Base-by-base conservation (phyloP, 2,888 invertebrate species). In the Stictocephala bisonia region DNA sequence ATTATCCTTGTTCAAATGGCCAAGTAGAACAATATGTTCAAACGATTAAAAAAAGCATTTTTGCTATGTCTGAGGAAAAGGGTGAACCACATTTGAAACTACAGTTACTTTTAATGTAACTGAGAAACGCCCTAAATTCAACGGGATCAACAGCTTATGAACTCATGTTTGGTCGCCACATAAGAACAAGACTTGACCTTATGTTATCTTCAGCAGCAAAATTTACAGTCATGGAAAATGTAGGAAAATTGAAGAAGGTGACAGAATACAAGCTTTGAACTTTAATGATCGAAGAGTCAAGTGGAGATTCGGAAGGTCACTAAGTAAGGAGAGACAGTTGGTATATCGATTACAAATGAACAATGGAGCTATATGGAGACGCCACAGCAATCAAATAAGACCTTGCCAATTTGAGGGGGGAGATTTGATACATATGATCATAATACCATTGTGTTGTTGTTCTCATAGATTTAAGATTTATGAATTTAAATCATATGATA, bases 401-500 rank as follows among this genome's bases (percentile, higher is more conserved):
- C 7, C 27, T n/a, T 29, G 27, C 6, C 22, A 29, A 27, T 27
- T 68, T 24, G 50, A 22, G 48, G 50, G n/a, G 29, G 68, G 48
- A 68, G 68, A 27, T 29, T 31, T 68, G 68, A 68, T 68, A 50
- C 15, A 44, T 68, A 24, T 41, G n/a, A n/a, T n/a, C n/a, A n/a
- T n/a, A n/a, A n/a, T n/a, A n/a, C n/a, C n/a, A n/a, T n/a, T n/a
- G n/a, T n/a, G n/a, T n/a, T n/a, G n/a, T n/a, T n/a, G n/a, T n/a
- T n/a, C n/a, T n/a, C n/a, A n/a, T n/a, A n/a, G n/a, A n/a, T n/a
- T n/a, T n/a, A n/a, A n/a, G n/a, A n/a, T n/a, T n/a, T n/a, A n/a
- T n/a, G n/a, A n/a, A n/a, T n/a, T n/a, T n/a, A n/a, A n/a, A n/a
- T n/a, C n/a, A n/a, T n/a, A n/a, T n/a, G n/a, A n/a, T n/a, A n/a